Evolutionary conservation across 2,888 invertebrate genomes (phyloP).

Genomic region (Marronus borbonicus): DNA sequence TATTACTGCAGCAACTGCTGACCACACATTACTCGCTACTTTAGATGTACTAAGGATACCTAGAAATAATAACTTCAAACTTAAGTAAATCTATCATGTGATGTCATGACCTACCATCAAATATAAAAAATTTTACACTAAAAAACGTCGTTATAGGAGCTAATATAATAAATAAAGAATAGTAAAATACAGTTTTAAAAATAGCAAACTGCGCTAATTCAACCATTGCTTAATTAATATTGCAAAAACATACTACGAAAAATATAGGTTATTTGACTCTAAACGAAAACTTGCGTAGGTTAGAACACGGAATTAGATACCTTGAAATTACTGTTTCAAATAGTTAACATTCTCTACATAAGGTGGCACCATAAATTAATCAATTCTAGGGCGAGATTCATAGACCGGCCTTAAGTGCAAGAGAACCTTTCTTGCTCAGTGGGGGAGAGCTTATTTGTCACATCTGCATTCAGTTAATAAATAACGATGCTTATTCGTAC

Average conservation of each 20-base stretch:
- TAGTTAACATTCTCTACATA: too few species aligned
- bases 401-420: too few species aligned
- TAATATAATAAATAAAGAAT: slow-evolving; percentile 83
- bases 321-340: too few species aligned
- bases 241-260: neutral
- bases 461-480: too few species aligned
- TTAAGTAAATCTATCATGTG: slow-evolving; percentile 31
- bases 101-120: slow-evolving; percentile 74
- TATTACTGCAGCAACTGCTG: slow-evolving; percentile 83
- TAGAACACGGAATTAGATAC: too few species aligned
- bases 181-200: slow-evolving; percentile 83
- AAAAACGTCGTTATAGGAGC: slow-evolving; percentile 86
- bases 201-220: slow-evolving; percentile 80
- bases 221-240: slow-evolving; percentile 58
- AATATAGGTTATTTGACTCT: too few species aligned
- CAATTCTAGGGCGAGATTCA: too few species aligned
- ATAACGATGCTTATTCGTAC: too few species aligned
- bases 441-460: too few species aligned
- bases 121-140: slow-evolving; percentile 77
- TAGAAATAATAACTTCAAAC: slow-evolving; percentile 62
- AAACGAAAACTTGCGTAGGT: too few species aligned
- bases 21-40: slow-evolving; percentile 82
- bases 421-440: too few species aligned
- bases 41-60: slow-evolving; percentile 71
- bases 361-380: too few species aligned